Percentiles rank a stretch among this genome's conserved stretches.
phyloP scores from a whole-genome alignment of 2,797 vertebrate species.

The Micrastur ruficollis region DNA sequence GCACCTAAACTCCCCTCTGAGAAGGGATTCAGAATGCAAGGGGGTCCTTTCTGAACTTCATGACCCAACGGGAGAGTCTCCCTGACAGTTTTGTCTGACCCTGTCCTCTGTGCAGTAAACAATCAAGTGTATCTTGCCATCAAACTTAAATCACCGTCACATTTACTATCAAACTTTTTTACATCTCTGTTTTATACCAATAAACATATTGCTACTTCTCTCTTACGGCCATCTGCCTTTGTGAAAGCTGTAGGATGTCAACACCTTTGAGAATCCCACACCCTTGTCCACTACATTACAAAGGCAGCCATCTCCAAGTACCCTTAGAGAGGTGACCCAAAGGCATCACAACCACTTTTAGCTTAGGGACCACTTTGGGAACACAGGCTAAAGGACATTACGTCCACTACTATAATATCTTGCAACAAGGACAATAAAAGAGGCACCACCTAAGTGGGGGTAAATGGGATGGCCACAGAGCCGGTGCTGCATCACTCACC shows the following conservation, averaged over 20 bases:
- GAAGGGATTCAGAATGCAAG: no score
- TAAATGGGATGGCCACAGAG: neutral
- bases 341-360: neutral
- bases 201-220: no score
- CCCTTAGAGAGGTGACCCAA: neutral
- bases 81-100: no score
- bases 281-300: neutral
- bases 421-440: neutral
- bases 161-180: no score
- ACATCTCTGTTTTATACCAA: no score
- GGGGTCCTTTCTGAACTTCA: no score
- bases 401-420: neutral
- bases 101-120: no score
- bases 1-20: no score
- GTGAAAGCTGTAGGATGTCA: neutral
- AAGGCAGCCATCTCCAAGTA: neutral
- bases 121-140: no score
- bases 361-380: neutral
- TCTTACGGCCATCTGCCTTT: neutral
- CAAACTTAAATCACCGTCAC: no score
- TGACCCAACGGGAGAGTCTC: no score
- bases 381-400: neutral
- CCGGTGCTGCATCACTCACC: neutral
- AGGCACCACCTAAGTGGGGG: neutral
- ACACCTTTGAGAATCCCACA: neutral